Conservation (phyloP, 1,140 invertebrate species). For the Andrena cerasifolii region DNA sequence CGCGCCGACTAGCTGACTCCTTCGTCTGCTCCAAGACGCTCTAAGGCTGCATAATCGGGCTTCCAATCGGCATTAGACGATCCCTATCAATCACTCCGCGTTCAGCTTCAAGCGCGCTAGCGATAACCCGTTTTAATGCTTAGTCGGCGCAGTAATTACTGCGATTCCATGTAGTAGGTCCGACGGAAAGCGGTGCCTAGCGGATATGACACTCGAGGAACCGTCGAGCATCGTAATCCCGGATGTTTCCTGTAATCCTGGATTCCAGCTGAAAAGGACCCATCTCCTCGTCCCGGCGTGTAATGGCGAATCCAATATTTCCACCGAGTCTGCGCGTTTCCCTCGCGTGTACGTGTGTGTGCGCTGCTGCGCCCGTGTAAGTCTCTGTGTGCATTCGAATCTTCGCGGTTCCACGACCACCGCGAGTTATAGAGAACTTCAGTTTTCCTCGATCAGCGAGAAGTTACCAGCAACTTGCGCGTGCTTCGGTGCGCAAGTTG, state of each 20-base stretch:
- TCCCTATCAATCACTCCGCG: constrained; percentile 6
- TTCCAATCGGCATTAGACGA: background rate
- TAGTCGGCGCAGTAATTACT: constrained; percentile 52
- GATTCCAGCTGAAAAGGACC: constrained; percentile 50
- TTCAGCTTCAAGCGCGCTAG: background rate
- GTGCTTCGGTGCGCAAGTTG: constrained; percentile 6
- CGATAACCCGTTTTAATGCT: constrained; percentile 24
- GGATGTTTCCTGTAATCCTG: constrained; percentile 62
- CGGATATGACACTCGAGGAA: constrained; percentile 54
- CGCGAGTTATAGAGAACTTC: constrained; percentile 46
- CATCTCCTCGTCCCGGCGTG: constrained; percentile 10
- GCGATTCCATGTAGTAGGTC: constrained; percentile 45
- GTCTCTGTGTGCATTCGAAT: constrained; percentile 17
- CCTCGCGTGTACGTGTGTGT: constrained; percentile 13
- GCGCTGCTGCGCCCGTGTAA: too few species aligned
- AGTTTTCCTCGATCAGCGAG: constrained; percentile 69
- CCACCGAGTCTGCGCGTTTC: background rate
- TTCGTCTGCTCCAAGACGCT: background rate
- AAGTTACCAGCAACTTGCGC: constrained; percentile 59
- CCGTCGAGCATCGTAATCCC: constrained; percentile 54
- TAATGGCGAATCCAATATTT: constrained; percentile 58
- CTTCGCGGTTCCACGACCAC: constrained; percentile 22
- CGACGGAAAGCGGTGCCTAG: constrained; percentile 53
- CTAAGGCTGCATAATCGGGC: constrained; percentile 1
- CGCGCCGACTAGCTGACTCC: constrained; percentile 3